These are phyloP conservation scores for Microctonus hyperodae DNA, from an alignment of 2,888 invertebrate species.

Conservation along the genomic window DNA sequence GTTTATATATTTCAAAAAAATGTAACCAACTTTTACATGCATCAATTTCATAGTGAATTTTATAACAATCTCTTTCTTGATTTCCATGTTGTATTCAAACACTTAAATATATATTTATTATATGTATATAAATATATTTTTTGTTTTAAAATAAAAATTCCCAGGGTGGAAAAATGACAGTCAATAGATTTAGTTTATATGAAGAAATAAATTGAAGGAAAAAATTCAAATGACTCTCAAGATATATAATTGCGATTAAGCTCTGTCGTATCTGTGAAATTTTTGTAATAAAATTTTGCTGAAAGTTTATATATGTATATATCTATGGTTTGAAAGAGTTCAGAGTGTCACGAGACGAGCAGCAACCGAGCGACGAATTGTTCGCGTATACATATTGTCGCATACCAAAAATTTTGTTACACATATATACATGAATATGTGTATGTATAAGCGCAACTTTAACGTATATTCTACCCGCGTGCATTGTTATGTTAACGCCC, in stretches of 20 bases:
- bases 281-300: no score
- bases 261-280: slow-evolving; percentile 21
- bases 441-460: neutral
- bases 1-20: neutral
- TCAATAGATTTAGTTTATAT: no score
- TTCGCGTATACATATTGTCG: neutral
- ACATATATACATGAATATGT: neutral
- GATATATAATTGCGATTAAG: neutral
- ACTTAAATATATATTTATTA: no score
- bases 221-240: slow-evolving; percentile 26
- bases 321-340: slow-evolving; percentile 24
- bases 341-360: slow-evolving; percentile 23
- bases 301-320: no score
- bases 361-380: slow-evolving; percentile 12
- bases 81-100: no score
- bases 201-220: slow-evolving; percentile 10
- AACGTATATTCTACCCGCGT: slow-evolving; percentile 17
- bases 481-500: slow-evolving; percentile 60
- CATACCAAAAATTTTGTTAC: neutral
- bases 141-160: no score
- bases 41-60: no score
- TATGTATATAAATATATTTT: no score
- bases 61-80: no score
- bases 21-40: neutral
- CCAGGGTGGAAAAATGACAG: neutral